Evolutionary conservation across 2,888 invertebrate genomes (phyloP).

Genomic region (Drosophila rubida): DNA sequence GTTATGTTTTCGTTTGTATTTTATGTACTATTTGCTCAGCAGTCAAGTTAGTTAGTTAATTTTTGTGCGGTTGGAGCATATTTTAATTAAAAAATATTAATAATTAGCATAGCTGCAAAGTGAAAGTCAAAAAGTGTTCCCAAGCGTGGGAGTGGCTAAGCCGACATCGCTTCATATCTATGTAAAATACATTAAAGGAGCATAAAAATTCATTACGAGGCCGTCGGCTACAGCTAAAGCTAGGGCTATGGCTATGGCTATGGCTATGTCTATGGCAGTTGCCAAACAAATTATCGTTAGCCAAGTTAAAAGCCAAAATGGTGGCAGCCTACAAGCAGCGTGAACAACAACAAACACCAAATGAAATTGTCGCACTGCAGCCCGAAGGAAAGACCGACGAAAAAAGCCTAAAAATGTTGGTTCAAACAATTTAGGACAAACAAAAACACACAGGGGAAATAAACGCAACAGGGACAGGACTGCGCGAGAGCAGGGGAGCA

Average conservation of each 20-base stretch:
- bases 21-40: constrained; percentile 45
- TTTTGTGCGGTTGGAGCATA: constrained; percentile 47
- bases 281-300: constrained; percentile 81
- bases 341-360: constrained; percentile 36
- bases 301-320: constrained; percentile 69
- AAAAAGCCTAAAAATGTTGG: constrained; percentile 36
- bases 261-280: constrained; percentile 52
- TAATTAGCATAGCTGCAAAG: constrained; percentile 57
- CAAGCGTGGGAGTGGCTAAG: not conserved
- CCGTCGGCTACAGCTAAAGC: constrained; percentile 37
- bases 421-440: constrained; percentile 45
- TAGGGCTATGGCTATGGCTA: constrained; percentile 4
- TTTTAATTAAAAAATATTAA: constrained; percentile 78
- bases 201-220: constrained; percentile 80
- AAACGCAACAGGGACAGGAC: not conserved
- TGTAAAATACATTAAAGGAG: constrained; percentile 70
- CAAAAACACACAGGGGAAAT: constrained; percentile 3
- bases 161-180: constrained; percentile 67
- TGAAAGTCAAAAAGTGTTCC: constrained; percentile 8
- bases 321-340: constrained; percentile 41
- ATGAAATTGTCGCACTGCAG: constrained; percentile 62
- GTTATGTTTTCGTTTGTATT: constrained; percentile 38
- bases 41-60: constrained; percentile 40
- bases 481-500: not conserved
- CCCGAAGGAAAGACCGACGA: constrained; percentile 22